phyloP scores from a whole-genome alignment of 1,140 invertebrate genomes.

The Orchesella cincta region DNA sequence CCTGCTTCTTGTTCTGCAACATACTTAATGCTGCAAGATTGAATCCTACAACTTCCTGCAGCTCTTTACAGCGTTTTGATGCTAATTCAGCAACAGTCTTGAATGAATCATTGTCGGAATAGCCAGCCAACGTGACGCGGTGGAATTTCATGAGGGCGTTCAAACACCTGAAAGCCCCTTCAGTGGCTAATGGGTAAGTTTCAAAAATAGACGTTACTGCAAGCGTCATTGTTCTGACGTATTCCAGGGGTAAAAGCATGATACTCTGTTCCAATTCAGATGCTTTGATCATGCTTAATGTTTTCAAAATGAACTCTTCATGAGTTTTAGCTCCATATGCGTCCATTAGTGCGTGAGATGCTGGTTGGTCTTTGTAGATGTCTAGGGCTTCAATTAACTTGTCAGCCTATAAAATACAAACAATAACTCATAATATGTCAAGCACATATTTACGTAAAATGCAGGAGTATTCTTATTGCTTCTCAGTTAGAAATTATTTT shows the following conservation, averaged over 20 bases:
- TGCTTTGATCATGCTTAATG: constrained; percentile 70
- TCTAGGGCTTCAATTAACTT: constrained; percentile 84
- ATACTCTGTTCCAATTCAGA: constrained; percentile 48
- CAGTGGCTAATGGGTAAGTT: constrained; percentile 44
- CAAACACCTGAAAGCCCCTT: constrained; percentile 42
- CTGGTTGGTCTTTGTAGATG: constrained; percentile 69
- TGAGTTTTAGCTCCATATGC: constrained; percentile 72
- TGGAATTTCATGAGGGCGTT: constrained; percentile 47
- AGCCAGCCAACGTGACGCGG: constrained; percentile 41
- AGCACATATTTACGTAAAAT: too few relatives aligned
- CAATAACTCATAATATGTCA: constrained; percentile 24
- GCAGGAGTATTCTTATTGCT: too few relatives aligned
- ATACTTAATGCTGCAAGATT: constrained; percentile 83
- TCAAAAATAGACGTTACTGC: constrained; percentile 35
- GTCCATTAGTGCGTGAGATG: constrained; percentile 73
- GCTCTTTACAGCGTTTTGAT: constrained; percentile 27
- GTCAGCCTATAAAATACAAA: constrained; percentile 69
- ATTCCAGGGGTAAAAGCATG: constrained; percentile 51
- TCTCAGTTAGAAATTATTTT: too few relatives aligned
- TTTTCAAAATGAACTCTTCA: constrained; percentile 79
- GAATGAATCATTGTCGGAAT: constrained; percentile 39
- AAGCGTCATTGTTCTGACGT: constrained; percentile 55
- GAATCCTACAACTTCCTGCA: constrained; percentile 79
- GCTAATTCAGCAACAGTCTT: constrained; percentile 32
- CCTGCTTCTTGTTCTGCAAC: constrained; percentile 75